Base-by-base conservation (phyloP, 1,140 invertebrate species). In the Drosophila varians region DNA sequence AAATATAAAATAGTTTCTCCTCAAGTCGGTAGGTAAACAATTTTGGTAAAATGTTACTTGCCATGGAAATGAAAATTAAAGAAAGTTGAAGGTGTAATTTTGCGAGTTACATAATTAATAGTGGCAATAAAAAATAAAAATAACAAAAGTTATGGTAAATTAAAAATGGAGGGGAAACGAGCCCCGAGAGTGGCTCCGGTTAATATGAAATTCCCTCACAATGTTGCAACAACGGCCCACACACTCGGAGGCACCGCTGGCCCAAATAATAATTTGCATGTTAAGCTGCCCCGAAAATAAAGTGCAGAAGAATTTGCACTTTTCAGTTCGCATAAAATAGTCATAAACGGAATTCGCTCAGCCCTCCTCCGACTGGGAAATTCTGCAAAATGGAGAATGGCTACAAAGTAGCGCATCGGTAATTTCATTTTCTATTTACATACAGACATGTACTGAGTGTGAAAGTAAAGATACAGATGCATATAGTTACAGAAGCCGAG, bases 191-290 rank as follows among this genome's bases (percentile, higher is more conserved):
- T 9, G 36, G n/a, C 28, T 47, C 64, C 47, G 31, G 34, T 25
- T 28, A 18, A 73, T 74, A 74, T 73, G 74, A 73, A 74, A 74
- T 74, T 73, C 70, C 38, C 70, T 73, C 51, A 73, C 57, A 73
- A 73, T 73, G 70, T 73, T 74, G 69, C 70, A 65, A 7, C 60
- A 53, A 34, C 60, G 14, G 19, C 21, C 12, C 19, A 8, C 53
- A 31, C 38, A 18, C 38, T 28, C 31, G 14, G 38, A 38, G 34
- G 40, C 45, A 51, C 60, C 60, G 66, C 26, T 46, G 65, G 25
- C 49, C 49, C 69, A 73, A 73, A 73, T 73, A 73, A 73, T 73
- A 73, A 73, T 73, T 73, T 73, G 57, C 69, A 73, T 73, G 69
- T 73, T 73, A 73, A 73, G 68, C 70, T 64, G 21, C 25, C 34